Percentiles rank a stretch among this genome's conserved stretches.
These are phyloP conservation scores for Anser brachyrhynchus DNA, from an alignment of 2,113 vertebrate genomes.

Conservation along the genomic window DNA sequence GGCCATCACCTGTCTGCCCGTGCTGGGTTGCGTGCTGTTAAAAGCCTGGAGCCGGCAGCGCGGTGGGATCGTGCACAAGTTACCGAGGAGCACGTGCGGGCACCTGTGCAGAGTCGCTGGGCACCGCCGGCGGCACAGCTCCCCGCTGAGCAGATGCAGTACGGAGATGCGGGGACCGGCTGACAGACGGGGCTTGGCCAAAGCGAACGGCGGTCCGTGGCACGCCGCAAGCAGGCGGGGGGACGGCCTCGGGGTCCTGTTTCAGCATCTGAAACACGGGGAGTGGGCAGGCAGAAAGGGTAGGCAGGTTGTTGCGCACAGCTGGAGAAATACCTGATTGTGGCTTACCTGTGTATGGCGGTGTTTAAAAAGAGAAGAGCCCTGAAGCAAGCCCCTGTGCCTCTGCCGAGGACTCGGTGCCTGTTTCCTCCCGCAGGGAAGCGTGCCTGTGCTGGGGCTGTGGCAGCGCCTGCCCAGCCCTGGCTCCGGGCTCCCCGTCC, in stretches of 20 bases:
- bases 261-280: not conserved
- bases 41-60: not conserved
- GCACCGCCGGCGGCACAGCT: accelerated
- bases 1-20: accelerated
- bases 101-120: not conserved
- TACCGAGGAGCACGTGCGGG: accelerated
- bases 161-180: accelerated
- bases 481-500: not conserved
- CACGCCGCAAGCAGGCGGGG: accelerated
- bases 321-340: not conserved
- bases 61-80: not conserved
- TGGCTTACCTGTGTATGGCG: not conserved
- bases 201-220: not conserved
- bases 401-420: not conserved
- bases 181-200: not conserved
- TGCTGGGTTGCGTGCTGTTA: not conserved
- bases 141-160: accelerated
- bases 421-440: accelerated
- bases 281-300: not conserved
- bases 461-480: not conserved
- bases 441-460: not conserved
- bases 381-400: not conserved
- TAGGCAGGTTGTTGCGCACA: not conserved
- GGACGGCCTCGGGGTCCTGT: not conserved
- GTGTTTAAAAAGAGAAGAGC: not conserved